These are phyloP conservation scores for Eulithis testata DNA, from an alignment of 2,888 invertebrate species.

Conservation along the genomic window DNA sequence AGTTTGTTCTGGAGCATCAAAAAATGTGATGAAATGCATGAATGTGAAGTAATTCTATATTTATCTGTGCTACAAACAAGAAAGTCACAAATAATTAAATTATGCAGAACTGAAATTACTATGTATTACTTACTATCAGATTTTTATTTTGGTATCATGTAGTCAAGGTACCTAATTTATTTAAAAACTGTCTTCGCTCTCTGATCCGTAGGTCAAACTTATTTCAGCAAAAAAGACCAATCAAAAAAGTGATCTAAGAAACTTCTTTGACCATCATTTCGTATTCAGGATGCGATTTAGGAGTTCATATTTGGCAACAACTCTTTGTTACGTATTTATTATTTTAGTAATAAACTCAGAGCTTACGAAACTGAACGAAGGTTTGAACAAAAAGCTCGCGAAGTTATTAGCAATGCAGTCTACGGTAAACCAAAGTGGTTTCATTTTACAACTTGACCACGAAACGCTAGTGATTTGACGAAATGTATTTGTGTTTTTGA, in stretches of 20 bases:
- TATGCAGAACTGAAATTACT: too few relatives aligned
- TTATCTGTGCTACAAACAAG: too few relatives aligned
- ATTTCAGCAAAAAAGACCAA: not conserved
- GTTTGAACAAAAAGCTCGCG: constrained; percentile 10
- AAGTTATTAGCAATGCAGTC: constrained; percentile 1
- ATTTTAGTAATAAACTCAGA: constrained; percentile 1
- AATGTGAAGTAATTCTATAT: too few relatives aligned
- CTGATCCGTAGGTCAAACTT: constrained; percentile 17
- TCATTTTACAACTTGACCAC: constrained; percentile 1
- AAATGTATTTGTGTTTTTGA: too few relatives aligned
- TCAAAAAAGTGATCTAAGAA: not conserved
- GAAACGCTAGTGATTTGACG: not conserved
- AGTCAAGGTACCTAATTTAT: not conserved
- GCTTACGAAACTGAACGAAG: constrained; percentile 7
- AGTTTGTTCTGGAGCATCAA: too few relatives aligned
- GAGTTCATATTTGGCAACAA: constrained; percentile 5
- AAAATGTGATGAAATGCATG: too few relatives aligned
- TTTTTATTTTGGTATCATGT: too few relatives aligned
- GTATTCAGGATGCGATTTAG: constrained; percentile 18
- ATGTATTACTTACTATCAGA: too few relatives aligned
- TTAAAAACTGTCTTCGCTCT: not conserved
- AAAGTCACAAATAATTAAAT: too few relatives aligned
- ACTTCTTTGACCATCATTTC: constrained; percentile 15
- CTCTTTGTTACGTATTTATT: constrained; percentile 1
- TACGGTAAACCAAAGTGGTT: not conserved